phyloP scores from a whole-genome alignment of 2,888 invertebrate genomes.

The Anticlea derivata region DNA sequence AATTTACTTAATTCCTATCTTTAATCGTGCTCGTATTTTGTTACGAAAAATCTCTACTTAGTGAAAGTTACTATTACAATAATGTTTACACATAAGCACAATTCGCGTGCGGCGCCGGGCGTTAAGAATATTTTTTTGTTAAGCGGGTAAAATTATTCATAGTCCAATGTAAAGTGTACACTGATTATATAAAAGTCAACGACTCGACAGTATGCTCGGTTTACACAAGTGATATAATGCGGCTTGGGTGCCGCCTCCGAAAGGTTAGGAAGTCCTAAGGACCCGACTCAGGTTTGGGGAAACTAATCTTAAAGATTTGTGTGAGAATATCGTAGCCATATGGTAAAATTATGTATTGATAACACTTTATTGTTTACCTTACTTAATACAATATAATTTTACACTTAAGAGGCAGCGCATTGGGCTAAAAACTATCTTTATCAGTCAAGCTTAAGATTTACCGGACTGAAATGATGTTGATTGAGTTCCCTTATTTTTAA shows the following conservation, averaged over 20 bases:
- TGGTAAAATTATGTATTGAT: no score
- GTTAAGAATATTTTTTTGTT: slow-evolving; percentile 49
- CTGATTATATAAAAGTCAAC: slow-evolving; percentile 54
- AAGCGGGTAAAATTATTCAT: slow-evolving; percentile 37
- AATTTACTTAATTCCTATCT: no score
- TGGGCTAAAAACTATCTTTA: no score
- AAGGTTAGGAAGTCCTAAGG: neutral
- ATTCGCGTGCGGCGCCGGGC: slow-evolving; percentile 41
- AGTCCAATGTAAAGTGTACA: slow-evolving; percentile 50
- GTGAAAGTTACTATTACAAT: slow-evolving; percentile 27
- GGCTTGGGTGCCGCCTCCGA: neutral
- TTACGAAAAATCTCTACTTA: slow-evolving; percentile 25
- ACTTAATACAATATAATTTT: no score
- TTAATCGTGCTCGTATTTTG: no score
- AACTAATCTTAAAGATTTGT: neutral
- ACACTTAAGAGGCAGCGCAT: no score
- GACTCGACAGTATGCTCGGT: slow-evolving; percentile 42
- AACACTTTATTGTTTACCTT: no score
- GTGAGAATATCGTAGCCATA: no score
- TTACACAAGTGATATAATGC: slow-evolving; percentile 34
- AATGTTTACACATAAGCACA: slow-evolving; percentile 31
- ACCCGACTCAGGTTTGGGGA: neutral
- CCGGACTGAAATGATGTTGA: no score
- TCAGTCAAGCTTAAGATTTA: no score
- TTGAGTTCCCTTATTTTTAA: no score